A percentile compares a stretch with the other conserved stretches of the same genome.
Evolutionary conservation across 2,888 invertebrate genomes (phyloP).

Genomic region (Watsonalla binaria): DNA sequence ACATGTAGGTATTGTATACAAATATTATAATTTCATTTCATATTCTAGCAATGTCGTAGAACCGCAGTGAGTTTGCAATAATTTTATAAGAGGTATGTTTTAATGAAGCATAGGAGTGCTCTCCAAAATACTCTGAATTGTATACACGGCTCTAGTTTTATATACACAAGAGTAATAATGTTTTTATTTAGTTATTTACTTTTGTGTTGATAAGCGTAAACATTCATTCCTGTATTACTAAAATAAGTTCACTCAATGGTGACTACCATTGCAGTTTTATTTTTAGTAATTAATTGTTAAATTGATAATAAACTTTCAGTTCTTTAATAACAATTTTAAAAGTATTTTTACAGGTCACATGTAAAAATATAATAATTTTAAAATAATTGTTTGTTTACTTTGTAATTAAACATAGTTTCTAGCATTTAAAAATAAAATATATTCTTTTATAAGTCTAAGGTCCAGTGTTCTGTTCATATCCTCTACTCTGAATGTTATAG

Average conservation of each 20-base stretch:
- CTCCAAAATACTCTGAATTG: too few species aligned
- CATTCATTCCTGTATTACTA: neutral
- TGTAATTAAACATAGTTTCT: neutral
- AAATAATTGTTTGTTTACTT: neutral
- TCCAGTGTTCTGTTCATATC: neutral
- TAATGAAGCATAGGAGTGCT: too few species aligned
- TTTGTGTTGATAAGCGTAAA: neutral
- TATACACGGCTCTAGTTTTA: slow-evolving; percentile 21
- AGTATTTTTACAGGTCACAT: neutral
- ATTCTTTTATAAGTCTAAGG: slow-evolving; percentile 7
- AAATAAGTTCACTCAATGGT: neutral
- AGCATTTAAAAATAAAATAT: slow-evolving; percentile 8
- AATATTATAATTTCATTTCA: too few species aligned
- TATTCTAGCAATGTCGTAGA: too few species aligned
- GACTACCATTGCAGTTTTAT: neutral
- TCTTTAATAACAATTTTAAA: too few species aligned
- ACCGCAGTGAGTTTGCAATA: too few species aligned
- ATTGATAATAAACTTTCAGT: too few species aligned
- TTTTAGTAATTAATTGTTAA: too few species aligned
- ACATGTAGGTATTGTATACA: too few species aligned
- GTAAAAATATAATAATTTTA: neutral
- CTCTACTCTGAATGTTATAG: too few species aligned
- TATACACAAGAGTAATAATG: slow-evolving; percentile 36
- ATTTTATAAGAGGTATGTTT: too few species aligned
- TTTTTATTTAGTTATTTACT: slow-evolving; percentile 22